Evolutionary conservation across 2,797 vertebrate species (phyloP).

Genomic region (Pteropus rufus): DNA sequence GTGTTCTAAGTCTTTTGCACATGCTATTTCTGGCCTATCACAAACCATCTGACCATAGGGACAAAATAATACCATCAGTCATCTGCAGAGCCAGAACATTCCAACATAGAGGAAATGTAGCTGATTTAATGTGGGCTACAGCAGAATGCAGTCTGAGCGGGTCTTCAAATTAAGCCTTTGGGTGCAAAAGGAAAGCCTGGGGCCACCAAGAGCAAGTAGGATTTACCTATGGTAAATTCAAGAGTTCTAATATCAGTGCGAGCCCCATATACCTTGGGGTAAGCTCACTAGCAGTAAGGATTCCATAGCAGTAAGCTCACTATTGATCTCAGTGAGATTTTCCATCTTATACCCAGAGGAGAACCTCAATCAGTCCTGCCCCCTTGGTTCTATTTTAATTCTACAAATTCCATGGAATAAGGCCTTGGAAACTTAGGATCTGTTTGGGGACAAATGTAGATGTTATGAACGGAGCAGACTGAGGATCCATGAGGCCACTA

Average conservation of each 20-base stretch:
- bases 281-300: too few relatives aligned
- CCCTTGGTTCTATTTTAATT: neutral
- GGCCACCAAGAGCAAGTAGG: neutral
- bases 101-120: neutral
- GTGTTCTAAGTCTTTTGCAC: neutral
- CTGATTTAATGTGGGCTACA: neutral
- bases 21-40: neutral
- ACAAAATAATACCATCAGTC: neutral
- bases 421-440: neutral
- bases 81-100: neutral
- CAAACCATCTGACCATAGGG: neutral
- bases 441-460: neutral
- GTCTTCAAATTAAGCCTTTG: neutral
- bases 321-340: neutral
- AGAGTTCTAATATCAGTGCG: accelerated
- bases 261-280: neutral
- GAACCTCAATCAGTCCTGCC: neutral
- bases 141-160: neutral
- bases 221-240: neutral
- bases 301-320: accelerated
- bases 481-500: neutral
- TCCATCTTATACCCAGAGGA: neutral
- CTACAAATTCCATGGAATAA: neutral
- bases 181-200: neutral
- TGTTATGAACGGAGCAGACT: neutral